Base-by-base conservation (phyloP, 2,797 vertebrate genomes). In the Arctocebus calabarensis region DNA sequence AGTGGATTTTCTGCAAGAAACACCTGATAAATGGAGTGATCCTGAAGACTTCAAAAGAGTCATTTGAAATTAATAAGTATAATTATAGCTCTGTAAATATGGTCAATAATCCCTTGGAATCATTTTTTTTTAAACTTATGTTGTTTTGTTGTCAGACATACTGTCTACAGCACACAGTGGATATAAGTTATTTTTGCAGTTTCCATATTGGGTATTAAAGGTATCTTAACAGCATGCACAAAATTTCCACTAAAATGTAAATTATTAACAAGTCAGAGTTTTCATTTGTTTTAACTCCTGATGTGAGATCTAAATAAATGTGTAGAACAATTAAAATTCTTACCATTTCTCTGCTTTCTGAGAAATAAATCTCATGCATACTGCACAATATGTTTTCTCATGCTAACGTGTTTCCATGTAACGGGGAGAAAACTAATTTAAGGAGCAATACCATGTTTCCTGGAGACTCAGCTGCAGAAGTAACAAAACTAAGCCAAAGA, bases 261-360 rank as follows among this genome's bases (percentile, higher is more conserved):
- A 98, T 99, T 98, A 99, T 99, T 98, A 98, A 98, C 98, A 98
- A 98, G 98, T 98, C 95, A 91, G 98, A 98, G 96, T 98, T 98
- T 98, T 98, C 98, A 98, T 98, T 98, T 98, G 98, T 98, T 98
- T 98, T 98, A 98, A 98, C 98, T 98, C 98, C 98, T 98, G 98
- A 98, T 98, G 98, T 97, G 98, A 98, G 97, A 98, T 98, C 98
- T 98, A 98, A 98, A 98, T 98, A 98, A 98, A 98, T 98, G 98
- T 97, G 98, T 96, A 97, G 97, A 97, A 98, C 96, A 94, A 97
- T 98, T 98, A 97, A 97, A 98, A 97, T 97, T 95, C 97, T 98
- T 97, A 95, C 98, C 97, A 97, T 97, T 97, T 98, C 97, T 96
- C 95, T 97, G 96, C 93, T 98, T 97, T 96, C 98, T 97, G 98